Evolutionary conservation across 2,797 vertebrate genomes (phyloP), one percentile per base, ranked within the genome.

Genomic region (Ambastaia sidthimunki): DNA sequence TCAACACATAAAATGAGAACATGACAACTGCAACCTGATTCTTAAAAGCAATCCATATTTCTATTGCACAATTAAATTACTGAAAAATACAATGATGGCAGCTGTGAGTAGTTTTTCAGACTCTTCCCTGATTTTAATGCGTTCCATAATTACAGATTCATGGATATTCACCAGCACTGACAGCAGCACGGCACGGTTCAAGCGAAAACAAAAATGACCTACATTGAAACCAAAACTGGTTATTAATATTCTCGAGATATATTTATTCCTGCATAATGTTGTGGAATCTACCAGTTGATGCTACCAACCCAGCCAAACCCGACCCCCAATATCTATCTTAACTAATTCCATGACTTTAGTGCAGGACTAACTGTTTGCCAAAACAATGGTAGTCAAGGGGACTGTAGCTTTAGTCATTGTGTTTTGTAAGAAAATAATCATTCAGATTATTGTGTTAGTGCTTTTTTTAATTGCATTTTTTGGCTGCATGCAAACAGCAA

Each of bases 191-290:
- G 19, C 34, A 28, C 62, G n/a, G 31, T 44, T 66, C 50, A 67
- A 44, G 9, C 13, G 11, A 67, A 67, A 67, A 68, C 52, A 57
- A 76, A 55, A 55, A 57, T 68, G 65, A 69, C 74, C 74, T 28
- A 69, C 11, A 68, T 66, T 75, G 19, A 67, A 76, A 44, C 28
- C 63, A 67, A 55, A 66, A 52, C 57, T 60, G 57, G 57, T 7
- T 31, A 16, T 31, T 7, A 3, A 9, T 31, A 6, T 57, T 55
- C 9, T 19, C 6, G 7, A 44, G 41, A 44, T 10, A 5, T 1
- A 7, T 60, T 15, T 62, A 16, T 62, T 15, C 9, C 59, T 7
- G 13, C 15, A 16, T 25, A 15, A 15, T 28, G 25, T 44, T 62
- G 59, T 5, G 59, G 7, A 6, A 16, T 16, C 59, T 25, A 25